These are phyloP conservation scores for Echiichthys vipera DNA, from an alignment of 2,797 vertebrate species.

Conservation along the genomic window DNA sequence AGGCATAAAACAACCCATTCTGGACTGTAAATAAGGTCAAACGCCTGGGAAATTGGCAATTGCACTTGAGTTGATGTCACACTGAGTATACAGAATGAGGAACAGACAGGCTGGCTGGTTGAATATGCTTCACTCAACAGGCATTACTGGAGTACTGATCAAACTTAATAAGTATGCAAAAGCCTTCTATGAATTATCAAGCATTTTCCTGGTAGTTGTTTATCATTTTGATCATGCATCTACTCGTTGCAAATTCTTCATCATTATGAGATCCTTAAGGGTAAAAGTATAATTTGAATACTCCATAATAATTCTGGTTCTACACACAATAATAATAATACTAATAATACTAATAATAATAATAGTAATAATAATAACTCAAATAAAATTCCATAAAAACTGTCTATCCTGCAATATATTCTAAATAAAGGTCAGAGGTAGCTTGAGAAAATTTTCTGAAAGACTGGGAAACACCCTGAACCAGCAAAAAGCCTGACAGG, in stretches of 20 bases:
- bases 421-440: not conserved
- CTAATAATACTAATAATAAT: no score
- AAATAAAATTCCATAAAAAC: not conserved
- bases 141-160: constrained; percentile 3
- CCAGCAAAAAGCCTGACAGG: not conserved
- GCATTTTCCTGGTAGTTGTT: not conserved
- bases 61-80: constrained; percentile 45
- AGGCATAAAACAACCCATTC: constrained; percentile 61
- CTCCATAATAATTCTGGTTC: not conserved
- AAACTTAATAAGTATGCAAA: constrained; percentile 2
- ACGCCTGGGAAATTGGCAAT: constrained; percentile 47
- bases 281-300: not conserved
- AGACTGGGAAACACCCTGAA: not conserved
- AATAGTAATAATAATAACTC: no score
- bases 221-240: not conserved
- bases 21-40: constrained; percentile 66
- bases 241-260: not conserved
- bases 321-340: not conserved
- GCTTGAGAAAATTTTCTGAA: not conserved
- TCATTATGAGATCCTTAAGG: not conserved
- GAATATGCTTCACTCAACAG: constrained; percentile 25
- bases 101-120: constrained; percentile 21
- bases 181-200: no score
- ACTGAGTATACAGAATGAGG: constrained; percentile 45
- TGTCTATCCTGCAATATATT: not conserved